Percentiles rank a stretch among this genome's conserved stretches.
phyloP scores from a whole-genome alignment of 2,113 vertebrate genomes.

The Arizona elegans region DNA sequence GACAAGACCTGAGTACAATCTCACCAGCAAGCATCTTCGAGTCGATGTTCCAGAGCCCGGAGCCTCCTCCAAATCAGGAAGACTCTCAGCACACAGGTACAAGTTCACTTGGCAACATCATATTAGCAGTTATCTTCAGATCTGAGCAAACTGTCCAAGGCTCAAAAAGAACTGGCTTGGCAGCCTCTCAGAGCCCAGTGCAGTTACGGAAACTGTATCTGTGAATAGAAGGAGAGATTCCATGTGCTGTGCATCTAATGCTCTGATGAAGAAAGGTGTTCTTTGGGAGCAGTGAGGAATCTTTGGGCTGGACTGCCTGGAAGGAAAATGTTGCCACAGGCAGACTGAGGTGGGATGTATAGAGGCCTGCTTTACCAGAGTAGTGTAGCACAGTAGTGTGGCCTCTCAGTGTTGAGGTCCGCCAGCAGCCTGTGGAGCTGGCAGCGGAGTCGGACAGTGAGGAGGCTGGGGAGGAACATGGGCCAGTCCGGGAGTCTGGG shows the following conservation, averaged over 20 bases:
- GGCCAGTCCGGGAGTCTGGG: too few species aligned
- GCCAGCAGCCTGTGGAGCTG: too few species aligned
- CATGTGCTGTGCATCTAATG: not conserved
- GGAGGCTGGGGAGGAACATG: too few species aligned
- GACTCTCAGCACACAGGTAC: conserved; percentile 81
- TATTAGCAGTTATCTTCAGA: not conserved
- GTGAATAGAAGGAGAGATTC: not conserved
- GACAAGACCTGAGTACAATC: conserved; percentile 86
- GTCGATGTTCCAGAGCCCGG: conserved; percentile 94
- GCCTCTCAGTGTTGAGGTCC: too few species aligned
- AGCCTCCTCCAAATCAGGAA: conserved; percentile 82
- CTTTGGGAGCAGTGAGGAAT: not conserved
- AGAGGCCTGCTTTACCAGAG: not conserved
- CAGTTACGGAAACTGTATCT: not conserved
- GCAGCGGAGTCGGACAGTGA: too few species aligned
- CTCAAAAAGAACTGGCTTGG: not conserved
- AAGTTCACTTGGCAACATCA: too few species aligned
- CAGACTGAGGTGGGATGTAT: not conserved
- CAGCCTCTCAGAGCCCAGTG: not conserved
- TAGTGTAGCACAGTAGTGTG: not conserved
- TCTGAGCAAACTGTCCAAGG: too few species aligned
- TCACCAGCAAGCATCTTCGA: conserved; percentile 93
- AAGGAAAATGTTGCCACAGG: not conserved
- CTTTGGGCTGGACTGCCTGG: not conserved
- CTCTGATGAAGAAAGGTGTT: not conserved